Evolutionary conservation across 2,797 vertebrate genomes (phyloP), one percentile per base, ranked within the genome.

Genomic region (Arctocebus calabarensis): DNA sequence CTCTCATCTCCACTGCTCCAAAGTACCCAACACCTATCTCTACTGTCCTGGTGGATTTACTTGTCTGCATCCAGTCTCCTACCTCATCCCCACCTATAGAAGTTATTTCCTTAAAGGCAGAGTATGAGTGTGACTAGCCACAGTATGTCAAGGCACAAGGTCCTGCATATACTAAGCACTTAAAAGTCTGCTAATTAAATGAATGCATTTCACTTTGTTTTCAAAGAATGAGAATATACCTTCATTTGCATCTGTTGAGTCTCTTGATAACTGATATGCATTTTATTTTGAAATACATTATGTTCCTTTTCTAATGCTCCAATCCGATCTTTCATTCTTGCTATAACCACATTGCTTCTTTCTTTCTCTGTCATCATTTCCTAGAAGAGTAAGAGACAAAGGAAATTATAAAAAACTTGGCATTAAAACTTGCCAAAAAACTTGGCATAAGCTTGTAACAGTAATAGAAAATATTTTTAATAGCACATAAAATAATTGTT

Each of bases 361-460:
- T 99, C 99, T 98, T 99, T 99, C 97, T 99, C 99, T 86, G 99
- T 96, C 91, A 99, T 99, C 97, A 99, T 98, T 98, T 99, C 99
- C 99, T 99, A 86, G 62, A 95, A 95, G 40, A 95, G 66, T 62
- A 95, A 82, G 78, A 0, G 74, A 92, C 95, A 95, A 86, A 37
- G 66, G 64, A 83, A 84, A 94, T 68, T 66, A 88, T 37, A 16
- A 84, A 96, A 90, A 85, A 85, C 20, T 25, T 34, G 5, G 45
- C 75, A 84, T n/a, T 82, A 48, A 87, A 93, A 86, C 77, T 52
- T 52, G 48, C 48, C 48, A 14, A 16, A 52, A 52, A 52, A 52
- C 3, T 52, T 52, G 23, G 10, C 82, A 94, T 37, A 96, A 57
- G 29, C 40, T 20, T 82, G 9, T 34, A 86, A 87, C 34, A 78